A percentile compares a stretch with the other conserved stretches of the same genome.
Evolutionary conservation across 53 echinoderm and acorn worm genomes (phyloP).

Genomic region (Hippasteria phrygiana): DNA sequence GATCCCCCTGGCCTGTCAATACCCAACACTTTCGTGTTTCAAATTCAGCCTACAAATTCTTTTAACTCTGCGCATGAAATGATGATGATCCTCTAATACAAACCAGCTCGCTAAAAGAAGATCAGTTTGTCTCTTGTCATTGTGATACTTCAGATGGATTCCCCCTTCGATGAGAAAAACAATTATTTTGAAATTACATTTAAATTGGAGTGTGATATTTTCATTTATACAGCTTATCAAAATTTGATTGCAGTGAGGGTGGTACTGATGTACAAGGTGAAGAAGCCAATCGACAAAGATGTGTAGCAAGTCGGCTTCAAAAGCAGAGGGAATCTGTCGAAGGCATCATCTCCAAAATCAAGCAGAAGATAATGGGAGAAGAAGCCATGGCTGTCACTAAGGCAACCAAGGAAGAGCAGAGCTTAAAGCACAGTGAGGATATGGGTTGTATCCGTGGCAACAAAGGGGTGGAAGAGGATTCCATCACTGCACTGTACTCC

Average conservation of each 20-base stretch:
- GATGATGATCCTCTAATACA: too few species aligned
- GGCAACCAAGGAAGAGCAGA: background rate
- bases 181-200: too few species aligned
- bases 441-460: background rate
- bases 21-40: too few species aligned
- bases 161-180: too few species aligned
- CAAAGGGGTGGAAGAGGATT: background rate
- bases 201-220: too few species aligned
- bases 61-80: too few species aligned
- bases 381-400: background rate
- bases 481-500: conserved; percentile 25
- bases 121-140: too few species aligned
- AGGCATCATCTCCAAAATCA: conserved; percentile 51
- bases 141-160: too few species aligned
- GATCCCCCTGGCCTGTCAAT: too few species aligned
- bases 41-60: too few species aligned
- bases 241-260: background rate
- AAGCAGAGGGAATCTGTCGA: conserved; percentile 30
- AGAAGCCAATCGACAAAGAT: background rate
- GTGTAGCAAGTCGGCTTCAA: background rate
- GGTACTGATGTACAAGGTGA: too few species aligned
- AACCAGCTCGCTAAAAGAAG: too few species aligned
- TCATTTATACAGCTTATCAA: conserved; percentile 12
- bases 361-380: conserved; percentile 27
- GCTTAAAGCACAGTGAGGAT: background rate